Percentiles rank a stretch among this genome's conserved stretches.
These are phyloP conservation scores for Antheraea yamamai DNA, from an alignment of 2,888 invertebrate genomes.

Conservation along the genomic window DNA sequence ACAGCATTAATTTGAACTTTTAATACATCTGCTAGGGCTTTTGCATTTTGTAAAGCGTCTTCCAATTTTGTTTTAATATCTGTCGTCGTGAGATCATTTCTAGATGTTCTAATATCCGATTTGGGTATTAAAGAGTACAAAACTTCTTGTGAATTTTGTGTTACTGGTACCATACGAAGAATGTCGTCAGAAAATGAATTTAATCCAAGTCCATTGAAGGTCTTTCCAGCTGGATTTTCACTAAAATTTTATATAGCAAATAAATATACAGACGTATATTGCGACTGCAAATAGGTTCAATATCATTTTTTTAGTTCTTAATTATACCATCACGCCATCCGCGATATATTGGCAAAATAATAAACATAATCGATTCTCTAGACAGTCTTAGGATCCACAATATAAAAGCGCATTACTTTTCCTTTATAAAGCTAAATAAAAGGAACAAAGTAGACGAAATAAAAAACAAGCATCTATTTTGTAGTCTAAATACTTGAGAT, in stretches of 20 bases:
- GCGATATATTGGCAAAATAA: no score
- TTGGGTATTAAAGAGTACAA: constrained; percentile 3
- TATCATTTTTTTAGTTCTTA: not conserved
- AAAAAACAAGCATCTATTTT: no score
- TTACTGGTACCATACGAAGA: constrained; percentile 31
- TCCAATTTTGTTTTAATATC: constrained; percentile 31
- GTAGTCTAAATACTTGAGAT: not conserved
- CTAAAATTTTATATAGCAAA: constrained; percentile 28
- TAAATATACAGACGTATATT: constrained; percentile 3
- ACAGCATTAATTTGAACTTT: constrained; percentile 51
- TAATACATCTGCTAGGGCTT: constrained; percentile 48
- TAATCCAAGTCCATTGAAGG: constrained; percentile 28
- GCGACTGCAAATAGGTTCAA: not conserved
- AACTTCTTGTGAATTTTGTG: constrained; percentile 22
- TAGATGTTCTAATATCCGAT: not conserved
- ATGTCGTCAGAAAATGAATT: constrained; percentile 38
- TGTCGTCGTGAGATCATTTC: constrained; percentile 9
- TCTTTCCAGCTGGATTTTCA: constrained; percentile 31
- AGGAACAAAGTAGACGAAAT: no score
- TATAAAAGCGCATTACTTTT: no score
- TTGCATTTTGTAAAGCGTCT: constrained; percentile 51
- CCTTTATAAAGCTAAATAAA: no score
- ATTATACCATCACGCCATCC: no score
- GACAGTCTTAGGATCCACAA: no score
- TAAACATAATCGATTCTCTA: no score